Percentiles rank a stretch among this genome's conserved stretches.
Conservation (phyloP, 1,140 invertebrate genomes). For the Dendrolimus kikuchii region DNA sequence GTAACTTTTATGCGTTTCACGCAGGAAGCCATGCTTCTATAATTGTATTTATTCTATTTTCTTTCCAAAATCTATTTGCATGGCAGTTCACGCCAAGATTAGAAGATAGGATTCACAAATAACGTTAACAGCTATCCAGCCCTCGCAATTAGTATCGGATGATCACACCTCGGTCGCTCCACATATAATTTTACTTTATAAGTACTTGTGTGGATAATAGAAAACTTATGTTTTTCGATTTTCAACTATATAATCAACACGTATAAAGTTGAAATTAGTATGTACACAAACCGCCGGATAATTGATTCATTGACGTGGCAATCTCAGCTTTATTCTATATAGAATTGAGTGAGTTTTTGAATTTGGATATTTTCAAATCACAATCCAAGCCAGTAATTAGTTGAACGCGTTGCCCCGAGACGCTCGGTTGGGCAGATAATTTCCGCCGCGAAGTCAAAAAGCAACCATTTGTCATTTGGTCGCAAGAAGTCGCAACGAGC, state of each 20-base stretch:
- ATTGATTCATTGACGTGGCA: too few species aligned
- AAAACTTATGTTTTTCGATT: constrained; percentile 20
- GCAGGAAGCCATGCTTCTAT: too few species aligned
- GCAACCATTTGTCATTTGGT: constrained; percentile 65
- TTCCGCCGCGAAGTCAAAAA: constrained; percentile 68
- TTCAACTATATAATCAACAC: constrained; percentile 20
- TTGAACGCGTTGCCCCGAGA: constrained; percentile 55
- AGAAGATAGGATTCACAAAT: constrained; percentile 40
- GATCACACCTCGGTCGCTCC: constrained; percentile 61
- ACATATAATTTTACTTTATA: constrained; percentile 68
- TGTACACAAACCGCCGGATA: too few species aligned
- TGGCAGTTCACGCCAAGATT: too few species aligned
- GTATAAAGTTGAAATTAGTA: too few species aligned
- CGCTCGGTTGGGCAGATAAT: constrained; percentile 68
- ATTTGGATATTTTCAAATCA: constrained; percentile 27
- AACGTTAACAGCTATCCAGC: constrained; percentile 35
- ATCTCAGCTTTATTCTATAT: too few species aligned
- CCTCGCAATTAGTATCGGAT: constrained; percentile 65
- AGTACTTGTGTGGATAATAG: constrained; percentile 65
- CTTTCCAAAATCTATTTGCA: too few species aligned
- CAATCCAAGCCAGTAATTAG: constrained; percentile 70
- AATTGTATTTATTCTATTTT: too few species aligned
- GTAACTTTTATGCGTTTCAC: too few species aligned
- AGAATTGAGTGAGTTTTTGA: too few species aligned
- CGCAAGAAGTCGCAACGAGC: constrained; percentile 53